Evolutionary conservation across 2,113 vertebrate species (phyloP).

Genomic region (Oryzias woworae): DNA sequence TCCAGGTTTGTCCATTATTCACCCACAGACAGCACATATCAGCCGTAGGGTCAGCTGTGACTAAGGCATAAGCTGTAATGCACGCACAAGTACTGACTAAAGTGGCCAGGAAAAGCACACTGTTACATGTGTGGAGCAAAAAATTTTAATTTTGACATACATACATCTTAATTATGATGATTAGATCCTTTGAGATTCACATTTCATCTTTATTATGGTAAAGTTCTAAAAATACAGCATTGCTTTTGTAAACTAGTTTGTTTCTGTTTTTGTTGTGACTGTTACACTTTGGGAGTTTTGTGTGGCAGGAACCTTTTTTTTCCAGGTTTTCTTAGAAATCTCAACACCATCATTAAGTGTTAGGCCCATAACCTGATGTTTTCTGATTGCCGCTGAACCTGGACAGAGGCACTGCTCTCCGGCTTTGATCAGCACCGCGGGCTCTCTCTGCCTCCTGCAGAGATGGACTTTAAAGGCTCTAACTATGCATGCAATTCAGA

Average conservation of each 20-base stretch:
- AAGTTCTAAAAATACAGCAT: background rate
- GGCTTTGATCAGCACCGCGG: slow-evolving; percentile 40
- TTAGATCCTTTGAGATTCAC: no score
- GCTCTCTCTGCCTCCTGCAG: slow-evolving; percentile 30
- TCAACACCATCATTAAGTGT: slow-evolving; percentile 39
- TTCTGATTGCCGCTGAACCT: slow-evolving; percentile 46
- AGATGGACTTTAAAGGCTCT: slow-evolving; percentile 36
- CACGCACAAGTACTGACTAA: no score
- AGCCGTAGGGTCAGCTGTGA: no score
- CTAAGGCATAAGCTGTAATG: no score
- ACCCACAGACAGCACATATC: no score
- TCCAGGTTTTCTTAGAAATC: slow-evolving; percentile 27
- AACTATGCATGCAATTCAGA: slow-evolving; percentile 45
- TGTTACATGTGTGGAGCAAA: no score
- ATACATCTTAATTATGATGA: no score
- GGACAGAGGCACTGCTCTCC: slow-evolving; percentile 42
- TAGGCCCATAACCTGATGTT: slow-evolving; percentile 22
- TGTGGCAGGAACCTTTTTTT: slow-evolving; percentile 17
- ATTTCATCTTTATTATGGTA: no score
- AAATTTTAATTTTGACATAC: no score
- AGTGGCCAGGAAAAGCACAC: no score
- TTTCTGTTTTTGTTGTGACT: slow-evolving; percentile 5
- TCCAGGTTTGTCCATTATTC: no score
- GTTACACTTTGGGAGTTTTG: slow-evolving; percentile 10
- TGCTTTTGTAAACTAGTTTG: background rate